phyloP scores from a whole-genome alignment of 2,888 invertebrate genomes.

The Drosophila vallismaia region DNA sequence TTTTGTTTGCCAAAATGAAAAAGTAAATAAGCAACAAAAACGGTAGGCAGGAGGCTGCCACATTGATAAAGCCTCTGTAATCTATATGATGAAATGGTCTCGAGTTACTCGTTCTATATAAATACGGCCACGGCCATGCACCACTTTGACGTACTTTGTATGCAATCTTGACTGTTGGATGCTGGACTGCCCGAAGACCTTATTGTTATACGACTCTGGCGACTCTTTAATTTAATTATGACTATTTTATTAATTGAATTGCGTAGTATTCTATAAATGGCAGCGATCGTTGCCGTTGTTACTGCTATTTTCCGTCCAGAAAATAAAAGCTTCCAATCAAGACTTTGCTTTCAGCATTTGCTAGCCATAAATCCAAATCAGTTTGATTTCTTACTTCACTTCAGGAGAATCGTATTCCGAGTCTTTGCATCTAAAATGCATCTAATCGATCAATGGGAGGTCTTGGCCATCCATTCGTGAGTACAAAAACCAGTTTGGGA shows the following conservation, averaged over 20 bases:
- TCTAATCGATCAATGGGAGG: slow-evolving; percentile 67
- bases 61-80: slow-evolving; percentile 56
- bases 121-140: neutral
- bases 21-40: slow-evolving; percentile 43
- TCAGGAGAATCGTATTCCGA: slow-evolving; percentile 9
- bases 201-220: slow-evolving; percentile 47
- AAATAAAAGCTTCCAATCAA: slow-evolving; percentile 33
- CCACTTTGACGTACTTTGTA: slow-evolving; percentile 11
- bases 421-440: slow-evolving; percentile 53
- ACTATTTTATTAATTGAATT: slow-evolving; percentile 69
- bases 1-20: slow-evolving; percentile 49
- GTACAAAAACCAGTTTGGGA: slow-evolving; percentile 36
- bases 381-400: slow-evolving; percentile 24
- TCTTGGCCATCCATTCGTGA: slow-evolving; percentile 65
- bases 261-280: slow-evolving; percentile 50
- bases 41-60: slow-evolving; percentile 52
- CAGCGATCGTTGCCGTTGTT: slow-evolving; percentile 15
- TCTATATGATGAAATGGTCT: slow-evolving; percentile 57
- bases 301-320: neutral
- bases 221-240: slow-evolving; percentile 70
- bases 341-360: slow-evolving; percentile 18
- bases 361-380: slow-evolving; percentile 23
- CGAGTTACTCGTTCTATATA: slow-evolving; percentile 29
- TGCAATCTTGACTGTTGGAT: slow-evolving; percentile 18
- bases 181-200: slow-evolving; percentile 5